Evolutionary conservation across 2,888 invertebrate genomes (phyloP), one percentile per base, ranked within the genome.

Genomic region (Calliphora vomitoria): DNA sequence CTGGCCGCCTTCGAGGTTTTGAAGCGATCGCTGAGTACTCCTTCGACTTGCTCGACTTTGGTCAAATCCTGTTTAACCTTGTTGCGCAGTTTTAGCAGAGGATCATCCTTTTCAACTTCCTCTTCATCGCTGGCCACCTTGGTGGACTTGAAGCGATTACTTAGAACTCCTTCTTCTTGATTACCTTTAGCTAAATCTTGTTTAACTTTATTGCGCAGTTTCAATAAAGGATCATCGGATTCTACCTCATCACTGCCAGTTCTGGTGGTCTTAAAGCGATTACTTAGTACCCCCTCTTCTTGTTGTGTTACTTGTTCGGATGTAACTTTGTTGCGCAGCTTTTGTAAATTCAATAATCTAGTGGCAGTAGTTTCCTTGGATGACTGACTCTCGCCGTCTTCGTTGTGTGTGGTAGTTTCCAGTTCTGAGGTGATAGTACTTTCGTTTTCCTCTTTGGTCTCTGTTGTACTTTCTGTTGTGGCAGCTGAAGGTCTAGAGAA

Each of bases 281-380:
- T 62, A 79, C 35, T 79, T 20, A 69, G 38, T 4, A 72, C 38
- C 5, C 50, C 75, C 6, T 64, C 55, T 8, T 47, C 18, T 4
- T 64, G 62, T 35, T 74, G 55, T 38, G 15, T 60, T 31, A 31
- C 3, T 50, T 64, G 35, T 8, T 71, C 66, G 0, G 76, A 50
- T 64, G 90, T 90, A 3, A 90, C 85, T 0, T 91, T 90, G 71
- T 91, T 87, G 4, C 91, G 90, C 3, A 92, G 58, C 18, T 89
- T 89, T 6, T 90, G 89, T 8, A 92, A 85, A 18, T 90, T 89
- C 5, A 89, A 41, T 3, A 88, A 85, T 15, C 13, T 31, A 3
- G 31, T n/a, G 5, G 64, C 15, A n/a, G 53, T 25, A 8, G 8
- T 47, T 25, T 38, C 41, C 41, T 71, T 35, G 10, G 47, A 35